A percentile compares a stretch with the other conserved stretches of the same genome.
These are phyloP conservation scores for Hypolimnas misippus DNA, from an alignment of 2,888 invertebrate species.

Conservation along the genomic window DNA sequence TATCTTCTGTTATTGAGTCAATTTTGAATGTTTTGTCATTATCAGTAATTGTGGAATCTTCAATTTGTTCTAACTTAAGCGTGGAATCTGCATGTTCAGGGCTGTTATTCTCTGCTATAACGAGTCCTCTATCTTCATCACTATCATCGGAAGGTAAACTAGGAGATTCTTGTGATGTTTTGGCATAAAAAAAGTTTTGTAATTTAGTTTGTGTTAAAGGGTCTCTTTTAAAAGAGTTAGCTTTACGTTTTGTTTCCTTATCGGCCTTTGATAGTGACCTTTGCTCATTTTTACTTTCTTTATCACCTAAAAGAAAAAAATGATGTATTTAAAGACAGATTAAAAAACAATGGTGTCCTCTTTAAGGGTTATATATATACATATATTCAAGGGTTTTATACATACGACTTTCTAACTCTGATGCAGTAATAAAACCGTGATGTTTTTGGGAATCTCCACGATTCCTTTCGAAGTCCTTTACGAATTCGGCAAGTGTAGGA, in stretches of 20 bases:
- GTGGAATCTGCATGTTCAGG: conserved; percentile 53
- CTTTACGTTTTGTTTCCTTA: conserved; percentile 73
- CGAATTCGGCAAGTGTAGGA: conserved; percentile 74
- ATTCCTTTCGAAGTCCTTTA: conserved; percentile 75
- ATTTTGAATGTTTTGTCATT: conserved; percentile 61
- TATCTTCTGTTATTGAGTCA: conserved; percentile 45
- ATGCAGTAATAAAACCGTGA: conserved; percentile 67
- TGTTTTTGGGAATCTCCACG: conserved; percentile 48
- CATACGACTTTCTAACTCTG: conserved; percentile 56
- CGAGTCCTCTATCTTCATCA: conserved; percentile 59
- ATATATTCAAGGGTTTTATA: conserved; percentile 1
- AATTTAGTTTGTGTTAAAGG: conserved; percentile 76
- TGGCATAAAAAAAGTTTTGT: conserved; percentile 68
- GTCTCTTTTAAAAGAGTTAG: conserved; percentile 77
- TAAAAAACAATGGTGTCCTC: too few species aligned
- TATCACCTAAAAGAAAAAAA: conserved; percentile 48
- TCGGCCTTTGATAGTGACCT: conserved; percentile 71
- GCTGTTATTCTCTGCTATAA: conserved; percentile 62
- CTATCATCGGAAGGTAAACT: conserved; percentile 56
- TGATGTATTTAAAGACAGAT: background rate
- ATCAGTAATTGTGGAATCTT: conserved; percentile 46
- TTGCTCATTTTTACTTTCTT: conserved; percentile 53
- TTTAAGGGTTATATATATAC: too few species aligned
- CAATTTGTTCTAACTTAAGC: conserved; percentile 51
- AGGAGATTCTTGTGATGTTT: conserved; percentile 57